Base-by-base conservation (phyloP, 2,797 vertebrate species). In the Tinamus major region DNA sequence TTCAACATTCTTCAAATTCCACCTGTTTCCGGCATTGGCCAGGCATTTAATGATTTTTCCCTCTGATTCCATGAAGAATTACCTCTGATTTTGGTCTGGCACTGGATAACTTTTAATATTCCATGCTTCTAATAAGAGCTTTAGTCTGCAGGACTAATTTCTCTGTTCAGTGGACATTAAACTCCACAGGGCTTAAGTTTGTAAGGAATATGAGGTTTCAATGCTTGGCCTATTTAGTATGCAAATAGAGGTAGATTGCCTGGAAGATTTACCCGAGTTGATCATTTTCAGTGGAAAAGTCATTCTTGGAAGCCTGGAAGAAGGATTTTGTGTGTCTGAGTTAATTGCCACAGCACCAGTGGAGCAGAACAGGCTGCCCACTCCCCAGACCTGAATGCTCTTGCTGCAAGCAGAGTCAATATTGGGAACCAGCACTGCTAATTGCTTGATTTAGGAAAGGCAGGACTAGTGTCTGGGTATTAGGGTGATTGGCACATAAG, bases 381-480 rank as follows among this genome's bases (percentile, higher is more conserved):
- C 10, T 21, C n/a, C n/a, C 29, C 37, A 87, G 55, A 62, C 29
- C 41, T 72, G 53, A 68, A 29, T 68, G 42, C n/a, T 72, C 26
- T 68, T 2, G 0, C 4, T 55, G n/a, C 2, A 0, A 59, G 31
- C 62, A 81, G 56, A 39, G 17, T 49, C 19, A 41, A 16, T 49
- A 8, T 31, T 56, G 44, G 55, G 71, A 67, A 33, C 12, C 51
- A 39, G 9, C 15, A 33, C 24, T 82, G 23, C 23, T 64, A 13
- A 24, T 85, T 51, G 42, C 11, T 44, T 81, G 20, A 18, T 75
- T 64, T n/a, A 68, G 35, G 37, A 58, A 59, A 78, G 77, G 33
- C 19, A 48, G 31, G 10, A 39, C 39, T 4, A 1, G 7, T 48
- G 33, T 21, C 24, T 85, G 53, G 33, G 26, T 61, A 46, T 11